Evolutionary conservation across 1,140 invertebrate genomes (phyloP).

Genomic region (Neotoxoptera formosana): DNA sequence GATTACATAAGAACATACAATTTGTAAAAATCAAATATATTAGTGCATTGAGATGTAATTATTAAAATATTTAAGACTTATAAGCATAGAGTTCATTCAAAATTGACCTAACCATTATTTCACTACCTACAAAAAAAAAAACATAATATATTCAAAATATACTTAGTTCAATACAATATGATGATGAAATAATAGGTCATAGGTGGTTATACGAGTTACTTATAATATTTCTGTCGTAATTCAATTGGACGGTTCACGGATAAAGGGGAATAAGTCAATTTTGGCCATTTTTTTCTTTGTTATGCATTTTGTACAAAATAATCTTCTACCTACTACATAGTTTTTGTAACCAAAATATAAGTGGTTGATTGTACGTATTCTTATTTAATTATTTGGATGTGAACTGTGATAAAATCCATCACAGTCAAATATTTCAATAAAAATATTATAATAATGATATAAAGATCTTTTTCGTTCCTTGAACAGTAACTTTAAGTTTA

Average conservation of each 20-base stretch:
- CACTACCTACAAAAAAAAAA: background rate
- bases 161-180: background rate
- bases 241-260: background rate
- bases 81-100: background rate
- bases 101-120: background rate
- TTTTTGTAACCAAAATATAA: background rate
- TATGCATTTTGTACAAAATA: background rate
- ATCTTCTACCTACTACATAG: background rate
- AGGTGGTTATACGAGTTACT: background rate
- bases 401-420: background rate
- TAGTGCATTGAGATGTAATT: background rate
- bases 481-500: too few relatives aligned
- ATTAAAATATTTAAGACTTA: background rate
- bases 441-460: too few relatives aligned
- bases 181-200: background rate
- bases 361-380: background rate
- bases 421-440: background rate
- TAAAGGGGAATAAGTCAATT: background rate
- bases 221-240: background rate
- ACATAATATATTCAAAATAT: background rate
- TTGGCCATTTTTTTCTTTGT: background rate
- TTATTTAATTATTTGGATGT: too few relatives aligned
- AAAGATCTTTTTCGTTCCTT: background rate
- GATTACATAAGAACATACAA: background rate
- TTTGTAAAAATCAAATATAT: background rate